These are phyloP conservation scores for Sciurus niger DNA, from an alignment of 2,113 vertebrate genomes.

Conservation along the genomic window DNA sequence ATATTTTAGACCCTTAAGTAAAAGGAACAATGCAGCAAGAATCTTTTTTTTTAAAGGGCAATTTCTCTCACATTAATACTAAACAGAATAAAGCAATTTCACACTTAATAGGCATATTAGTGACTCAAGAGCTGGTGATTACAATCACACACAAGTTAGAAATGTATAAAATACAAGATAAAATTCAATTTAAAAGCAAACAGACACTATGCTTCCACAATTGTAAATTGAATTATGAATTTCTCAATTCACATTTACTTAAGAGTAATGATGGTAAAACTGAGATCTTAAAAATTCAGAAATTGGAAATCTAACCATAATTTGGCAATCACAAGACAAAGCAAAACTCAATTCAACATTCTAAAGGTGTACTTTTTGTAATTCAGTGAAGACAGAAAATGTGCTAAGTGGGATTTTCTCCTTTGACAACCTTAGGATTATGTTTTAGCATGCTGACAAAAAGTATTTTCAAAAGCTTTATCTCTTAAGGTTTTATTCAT, in stretches of 20 bases:
- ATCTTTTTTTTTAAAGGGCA: background rate
- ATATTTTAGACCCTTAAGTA: background rate
- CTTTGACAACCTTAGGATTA: background rate
- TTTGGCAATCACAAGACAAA: background rate
- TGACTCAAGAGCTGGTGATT: background rate
- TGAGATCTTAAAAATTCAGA: conserved; percentile 48
- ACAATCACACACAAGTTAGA: background rate
- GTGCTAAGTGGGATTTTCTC: background rate
- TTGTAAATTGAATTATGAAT: conserved; percentile 55
- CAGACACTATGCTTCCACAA: background rate
- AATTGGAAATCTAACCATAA: background rate
- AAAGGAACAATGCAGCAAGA: background rate
- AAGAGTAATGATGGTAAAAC: conserved; percentile 55
- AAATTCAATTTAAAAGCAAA: conserved; percentile 56
- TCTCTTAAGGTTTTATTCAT: conserved; percentile 50
- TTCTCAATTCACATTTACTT: conserved; percentile 55
- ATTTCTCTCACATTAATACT: background rate
- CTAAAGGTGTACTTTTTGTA: conserved; percentile 23
- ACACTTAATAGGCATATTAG: background rate
- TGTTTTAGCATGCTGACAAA: conserved; percentile 55
- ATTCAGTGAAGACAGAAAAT: background rate
- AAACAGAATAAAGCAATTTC: conserved; percentile 40
- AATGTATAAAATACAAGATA: background rate
- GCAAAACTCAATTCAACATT: conserved; percentile 45
- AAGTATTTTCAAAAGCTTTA: conserved; percentile 61